These are phyloP conservation scores for Agonum fuliginosum DNA, from an alignment of 2,888 invertebrate genomes.

Conservation along the genomic window DNA sequence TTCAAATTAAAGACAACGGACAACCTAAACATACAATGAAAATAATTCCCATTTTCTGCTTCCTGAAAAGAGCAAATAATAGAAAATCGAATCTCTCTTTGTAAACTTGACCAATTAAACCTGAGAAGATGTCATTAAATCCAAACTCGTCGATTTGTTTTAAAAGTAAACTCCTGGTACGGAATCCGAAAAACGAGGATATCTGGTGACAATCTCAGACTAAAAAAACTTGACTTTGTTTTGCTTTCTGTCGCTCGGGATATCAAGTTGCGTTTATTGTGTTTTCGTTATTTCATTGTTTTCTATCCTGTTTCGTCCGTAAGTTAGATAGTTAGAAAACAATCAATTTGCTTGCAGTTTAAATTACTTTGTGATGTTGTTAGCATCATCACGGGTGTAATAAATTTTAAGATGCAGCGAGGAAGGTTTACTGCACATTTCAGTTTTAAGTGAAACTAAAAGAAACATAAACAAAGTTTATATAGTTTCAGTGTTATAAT, in stretches of 20 bases:
- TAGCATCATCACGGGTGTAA: background rate
- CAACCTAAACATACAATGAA: too few species aligned
- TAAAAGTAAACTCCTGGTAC: background rate
- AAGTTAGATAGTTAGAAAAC: background rate
- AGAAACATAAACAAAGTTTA: too few species aligned
- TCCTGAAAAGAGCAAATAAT: background rate
- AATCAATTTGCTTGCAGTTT: background rate
- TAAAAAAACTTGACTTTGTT: slow-evolving; percentile 1
- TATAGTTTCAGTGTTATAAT: too few species aligned
- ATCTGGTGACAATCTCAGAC: background rate
- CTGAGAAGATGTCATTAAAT: background rate
- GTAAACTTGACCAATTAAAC: background rate
- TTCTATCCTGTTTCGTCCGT: background rate
- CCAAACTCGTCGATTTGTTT: slow-evolving; percentile 5
- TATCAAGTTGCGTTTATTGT: slow-evolving; percentile 20
- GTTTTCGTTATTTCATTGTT: background rate
- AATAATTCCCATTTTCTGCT: too few species aligned
- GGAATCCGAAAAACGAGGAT: background rate
- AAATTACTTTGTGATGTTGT: background rate
- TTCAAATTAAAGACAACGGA: too few species aligned
- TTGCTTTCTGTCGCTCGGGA: background rate
- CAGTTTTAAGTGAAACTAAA: background rate
- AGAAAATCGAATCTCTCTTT: background rate
- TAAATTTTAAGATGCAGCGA: background rate
- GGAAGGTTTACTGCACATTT: background rate